Base-by-base conservation (phyloP, 1,140 invertebrate species). In the Drosophila prosaltans region DNA sequence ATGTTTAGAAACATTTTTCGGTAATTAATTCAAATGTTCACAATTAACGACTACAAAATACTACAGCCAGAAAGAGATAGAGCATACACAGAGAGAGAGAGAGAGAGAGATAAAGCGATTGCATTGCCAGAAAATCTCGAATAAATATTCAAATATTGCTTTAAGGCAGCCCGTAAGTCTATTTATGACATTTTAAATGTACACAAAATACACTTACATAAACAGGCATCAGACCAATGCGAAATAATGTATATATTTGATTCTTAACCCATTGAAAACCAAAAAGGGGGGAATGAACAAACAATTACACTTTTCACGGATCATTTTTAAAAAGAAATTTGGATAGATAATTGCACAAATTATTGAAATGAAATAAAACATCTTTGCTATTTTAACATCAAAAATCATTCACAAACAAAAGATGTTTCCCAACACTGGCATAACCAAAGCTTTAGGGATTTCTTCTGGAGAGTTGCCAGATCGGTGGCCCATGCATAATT, bases 141-240 rank as follows among this genome's bases (percentile, higher is more conserved):
- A 39, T 41, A 67, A 57, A 72, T 55, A 45, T 71, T 51, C 57
- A 39, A 59, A 60, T 66, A 75, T 72, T 86, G 79, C 75, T 73
- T 86, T 86, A 83, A 77, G 78, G 58, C 72, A 70, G 69, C 69
- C 76, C 65, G 69, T 84, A 78, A 88, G 89, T 89, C 74, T 89
- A 88, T 89, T 89, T 89, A 89, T 88, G 83, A 89, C 83, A 84
- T 89, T 88, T 83, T 21, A 78, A 88, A 89, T 84, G 80, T 83
- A 83, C 70, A 79, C 76, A 76, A 55, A 65, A 66, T 51, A 43
- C 65, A 78, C 79, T 78, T 66, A 65, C 69, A 72, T 81, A 75
- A 78, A 74, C 70, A 21, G 41, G 10, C 64, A 66, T n/a, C 41
- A 41, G 57, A 45, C 58, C 65, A 10, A 58, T 7, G 24, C 72